These are phyloP conservation scores for Lacerta viridis DNA, from an alignment of 2,797 vertebrate genomes.

Conservation along the genomic window DNA sequence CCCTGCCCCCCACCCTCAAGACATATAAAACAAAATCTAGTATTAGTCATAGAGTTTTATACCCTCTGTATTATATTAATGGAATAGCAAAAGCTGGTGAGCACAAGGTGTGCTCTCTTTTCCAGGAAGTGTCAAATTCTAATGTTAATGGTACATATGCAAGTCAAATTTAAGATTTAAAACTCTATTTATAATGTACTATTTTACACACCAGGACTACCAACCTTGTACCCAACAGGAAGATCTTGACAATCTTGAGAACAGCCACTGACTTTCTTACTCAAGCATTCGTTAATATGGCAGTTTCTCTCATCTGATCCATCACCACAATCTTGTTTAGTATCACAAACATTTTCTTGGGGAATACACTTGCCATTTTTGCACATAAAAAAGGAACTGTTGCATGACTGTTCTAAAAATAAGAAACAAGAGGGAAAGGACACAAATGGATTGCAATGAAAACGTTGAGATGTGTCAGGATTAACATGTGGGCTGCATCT, in stretches of 20 bases:
- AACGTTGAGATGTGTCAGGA: constrained; percentile 27
- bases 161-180: neutral
- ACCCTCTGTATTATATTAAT: neutral
- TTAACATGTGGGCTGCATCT: neutral
- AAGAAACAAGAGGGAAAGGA: constrained; percentile 68
- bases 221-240: constrained; percentile 94
- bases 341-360: constrained; percentile 88
- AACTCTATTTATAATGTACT: neutral
- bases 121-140: neutral
- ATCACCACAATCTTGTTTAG: constrained; percentile 93
- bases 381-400: constrained; percentile 88
- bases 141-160: neutral
- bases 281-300: constrained; percentile 95
- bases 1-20: neutral
- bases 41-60: neutral
- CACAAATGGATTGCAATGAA: constrained; percentile 16
- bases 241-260: constrained; percentile 97
- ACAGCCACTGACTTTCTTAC: constrained; percentile 94
- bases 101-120: neutral
- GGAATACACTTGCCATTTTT: constrained; percentile 96
- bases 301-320: constrained; percentile 95
- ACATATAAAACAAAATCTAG: constrained; percentile 15
- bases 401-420: constrained; percentile 87
- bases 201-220: constrained; percentile 58
- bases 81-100: neutral